Evolutionary conservation across 2,888 invertebrate genomes (phyloP).

Genomic region (Iselma pallidipennis): DNA sequence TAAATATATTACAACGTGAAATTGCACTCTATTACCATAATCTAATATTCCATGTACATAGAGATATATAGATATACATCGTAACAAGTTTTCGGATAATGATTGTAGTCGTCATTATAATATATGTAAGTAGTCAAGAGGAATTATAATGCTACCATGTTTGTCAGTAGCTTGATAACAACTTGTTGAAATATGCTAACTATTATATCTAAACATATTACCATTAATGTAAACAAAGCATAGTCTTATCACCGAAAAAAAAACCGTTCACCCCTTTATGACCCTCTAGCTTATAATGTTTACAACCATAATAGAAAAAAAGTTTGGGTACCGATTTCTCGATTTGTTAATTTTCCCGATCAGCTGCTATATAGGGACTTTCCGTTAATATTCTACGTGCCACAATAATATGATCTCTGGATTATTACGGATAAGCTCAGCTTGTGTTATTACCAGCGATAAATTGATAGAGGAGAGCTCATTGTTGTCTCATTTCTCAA

Average conservation of each 20-base stretch:
- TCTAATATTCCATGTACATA: conserved; percentile 28
- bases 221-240: too few relatives aligned
- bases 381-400: background rate
- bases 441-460: conserved; percentile 1
- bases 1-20: conserved; percentile 27
- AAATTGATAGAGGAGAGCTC: conserved; percentile 3
- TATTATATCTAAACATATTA: too few relatives aligned
- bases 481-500: conserved; percentile 3
- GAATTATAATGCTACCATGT: background rate
- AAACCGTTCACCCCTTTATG: too few relatives aligned
- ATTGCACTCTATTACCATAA: conserved; percentile 38
- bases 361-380: background rate
- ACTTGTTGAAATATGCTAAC: background rate
- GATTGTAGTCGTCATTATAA: background rate
- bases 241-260: too few relatives aligned
- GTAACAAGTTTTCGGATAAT: background rate
- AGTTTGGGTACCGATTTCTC: background rate
- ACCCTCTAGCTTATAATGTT: too few relatives aligned
- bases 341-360: background rate
- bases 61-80: background rate
- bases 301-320: too few relatives aligned
- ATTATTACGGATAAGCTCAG: background rate
- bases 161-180: background rate
- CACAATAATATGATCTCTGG: conserved; percentile 1
- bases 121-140: background rate